Base-by-base conservation (phyloP, 2,113 vertebrate genomes). In the Thunnus maccoyii region DNA sequence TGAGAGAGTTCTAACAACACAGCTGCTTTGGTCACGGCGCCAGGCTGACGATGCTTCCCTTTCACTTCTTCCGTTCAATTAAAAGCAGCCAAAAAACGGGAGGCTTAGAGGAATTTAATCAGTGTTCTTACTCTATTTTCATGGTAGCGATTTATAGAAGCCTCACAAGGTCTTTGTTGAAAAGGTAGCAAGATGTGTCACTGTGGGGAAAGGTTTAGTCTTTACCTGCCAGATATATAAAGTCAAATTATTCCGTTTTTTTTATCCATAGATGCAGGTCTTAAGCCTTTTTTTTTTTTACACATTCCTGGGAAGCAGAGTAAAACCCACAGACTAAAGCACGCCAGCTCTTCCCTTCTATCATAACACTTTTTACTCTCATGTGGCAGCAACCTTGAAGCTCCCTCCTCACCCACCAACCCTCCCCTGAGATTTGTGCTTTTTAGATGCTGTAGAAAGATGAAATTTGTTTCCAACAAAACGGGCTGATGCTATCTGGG, bases 391-490 rank as follows among this genome's bases (percentile, higher is more conserved):
- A 88, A 85, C 84, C 86, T 84, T 89, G 86, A 92, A 76, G 51
- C 87, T 68, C 80, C 66, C 70, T 70, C 65, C 64, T 82, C 80
- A 62, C 78, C 82, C 84, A 69, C 83, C 71, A 84, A 76, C 57
- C 62, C 70, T 84, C 87, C 70, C 68, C 55, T 58, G 85, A 92
- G 87, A 92, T 91, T 83, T 89, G 80, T 83, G 82, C 79, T 68
- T 81, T 78, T 82, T 62, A 91, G 80, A 88, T 18, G 78, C 78
- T 71, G 20, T 0, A 46, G 54, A 79, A 68, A 76, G 72, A 83
- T 86, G 46, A 83, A 81, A 84, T 84, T 74, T 78, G 60, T 88
- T 86, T 90, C 71, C 64, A 72, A 56, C 48, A 76, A 75, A 89
- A 65, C 4, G 47, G 2, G 32, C 77, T 25, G 67, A 85, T 82